A percentile compares a stretch with the other conserved stretches of the same genome.
Evolutionary conservation across 2,113 vertebrate genomes (phyloP).

Genomic region (Osmerus eperlanus): DNA sequence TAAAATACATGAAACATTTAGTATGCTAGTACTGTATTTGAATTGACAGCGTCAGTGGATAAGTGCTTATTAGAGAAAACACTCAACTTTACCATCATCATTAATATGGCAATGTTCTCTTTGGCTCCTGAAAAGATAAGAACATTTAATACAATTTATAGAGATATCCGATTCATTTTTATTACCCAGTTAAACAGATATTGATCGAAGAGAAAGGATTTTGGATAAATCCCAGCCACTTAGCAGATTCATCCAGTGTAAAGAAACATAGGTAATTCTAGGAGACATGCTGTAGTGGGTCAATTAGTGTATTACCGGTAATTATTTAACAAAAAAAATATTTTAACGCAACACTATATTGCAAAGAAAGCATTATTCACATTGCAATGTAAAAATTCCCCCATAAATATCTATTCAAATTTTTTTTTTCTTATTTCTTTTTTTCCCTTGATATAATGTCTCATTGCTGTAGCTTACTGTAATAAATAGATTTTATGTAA

Average conservation of each 20-base stretch:
- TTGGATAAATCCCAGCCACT: constrained; percentile 21
- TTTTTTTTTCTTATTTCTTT: too few species aligned
- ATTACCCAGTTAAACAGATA: constrained; percentile 25
- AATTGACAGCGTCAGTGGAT: background rate
- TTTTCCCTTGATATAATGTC: too few species aligned
- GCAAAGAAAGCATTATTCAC: too few species aligned
- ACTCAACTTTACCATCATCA: constrained; percentile 12
- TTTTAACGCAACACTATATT: background rate
- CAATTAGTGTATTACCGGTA: constrained; percentile 12
- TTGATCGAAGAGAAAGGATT: constrained; percentile 32
- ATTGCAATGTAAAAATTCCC: too few species aligned
- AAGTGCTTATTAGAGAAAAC: constrained; percentile 5
- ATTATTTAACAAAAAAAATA: background rate
- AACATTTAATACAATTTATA: constrained; percentile 25
- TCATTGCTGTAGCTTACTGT: too few species aligned
- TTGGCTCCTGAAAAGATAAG: background rate
- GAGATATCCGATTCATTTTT: constrained; percentile 28
- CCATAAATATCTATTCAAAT: too few species aligned
- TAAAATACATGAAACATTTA: too few species aligned
- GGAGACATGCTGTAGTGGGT: constrained; percentile 1
- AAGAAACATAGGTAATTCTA: constrained; percentile 13
- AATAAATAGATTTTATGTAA: too few species aligned
- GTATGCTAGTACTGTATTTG: constrained; percentile 1
- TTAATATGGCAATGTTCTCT: constrained; percentile 3
- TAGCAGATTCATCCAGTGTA: background rate